Percentiles rank a stretch among this genome's conserved stretches.
These are phyloP conservation scores for Patella vulgata DNA, from an alignment of 1,140 invertebrate genomes.

Conservation along the genomic window DNA sequence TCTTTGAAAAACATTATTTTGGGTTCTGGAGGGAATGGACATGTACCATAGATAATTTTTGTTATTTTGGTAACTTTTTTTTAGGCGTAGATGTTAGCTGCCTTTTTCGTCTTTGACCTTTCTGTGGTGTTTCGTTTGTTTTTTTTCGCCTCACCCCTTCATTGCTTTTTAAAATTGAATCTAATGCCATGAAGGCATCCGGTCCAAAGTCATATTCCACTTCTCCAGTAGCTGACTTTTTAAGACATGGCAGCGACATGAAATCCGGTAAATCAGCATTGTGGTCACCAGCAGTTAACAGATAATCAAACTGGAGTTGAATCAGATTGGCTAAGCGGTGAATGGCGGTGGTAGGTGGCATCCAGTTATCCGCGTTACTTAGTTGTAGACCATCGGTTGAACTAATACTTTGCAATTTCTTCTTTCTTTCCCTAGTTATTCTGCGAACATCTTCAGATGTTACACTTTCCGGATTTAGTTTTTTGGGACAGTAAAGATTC, in stretches of 20 bases:
- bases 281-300: constrained; percentile 13
- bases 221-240: constrained; percentile 1
- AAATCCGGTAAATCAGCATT: constrained; percentile 12
- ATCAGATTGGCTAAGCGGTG: constrained; percentile 1
- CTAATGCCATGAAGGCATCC: too few relatives aligned
- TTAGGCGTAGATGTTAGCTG: too few relatives aligned
- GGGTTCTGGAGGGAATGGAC: too few relatives aligned
- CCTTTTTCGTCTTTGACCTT: too few relatives aligned
- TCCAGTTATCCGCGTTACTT: constrained; percentile 1
- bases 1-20: too few relatives aligned
- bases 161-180: too few relatives aligned
- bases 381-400: background rate
- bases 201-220: constrained; percentile 16
- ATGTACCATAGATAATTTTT: too few relatives aligned
- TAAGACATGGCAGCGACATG: constrained; percentile 7
- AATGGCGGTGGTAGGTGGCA: constrained; percentile 7
- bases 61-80: too few relatives aligned
- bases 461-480: constrained; percentile 1
- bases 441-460: constrained; percentile 2
- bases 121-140: too few relatives aligned
- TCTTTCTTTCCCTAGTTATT: background rate
- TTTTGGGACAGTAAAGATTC: constrained; percentile 12
- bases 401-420: background rate
- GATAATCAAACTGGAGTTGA: constrained; percentile 12
- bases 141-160: too few relatives aligned